A percentile compares a stretch with the other conserved stretches of the same genome.
Conservation (phyloP, 2,113 vertebrate genomes). For the Formicarius rufipectus region DNA sequence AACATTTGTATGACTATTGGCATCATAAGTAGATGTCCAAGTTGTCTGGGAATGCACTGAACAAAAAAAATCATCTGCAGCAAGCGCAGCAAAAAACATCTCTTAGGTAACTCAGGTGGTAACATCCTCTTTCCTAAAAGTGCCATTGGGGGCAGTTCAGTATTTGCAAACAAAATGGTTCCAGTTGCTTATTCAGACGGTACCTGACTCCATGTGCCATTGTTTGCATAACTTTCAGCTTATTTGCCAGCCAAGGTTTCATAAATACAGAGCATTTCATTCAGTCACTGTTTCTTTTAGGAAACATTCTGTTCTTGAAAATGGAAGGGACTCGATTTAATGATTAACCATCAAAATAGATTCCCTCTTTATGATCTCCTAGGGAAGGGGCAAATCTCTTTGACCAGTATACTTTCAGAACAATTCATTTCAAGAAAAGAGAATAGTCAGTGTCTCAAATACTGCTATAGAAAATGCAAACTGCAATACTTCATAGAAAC, state of each 20-base stretch:
- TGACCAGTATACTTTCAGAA: not conserved
- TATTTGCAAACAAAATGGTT: not conserved
- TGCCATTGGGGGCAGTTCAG: not conserved
- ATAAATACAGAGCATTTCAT: not conserved
- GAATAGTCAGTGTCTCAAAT: not conserved
- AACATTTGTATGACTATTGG: not conserved
- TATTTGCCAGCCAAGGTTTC: not conserved
- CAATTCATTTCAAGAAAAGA: not conserved
- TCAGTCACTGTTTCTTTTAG: not conserved
- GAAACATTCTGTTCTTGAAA: constrained; percentile 1
- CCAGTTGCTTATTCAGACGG: not conserved
- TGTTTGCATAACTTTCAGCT: not conserved
- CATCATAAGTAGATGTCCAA: not conserved
- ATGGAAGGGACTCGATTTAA: constrained; percentile 27
- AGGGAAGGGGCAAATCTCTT: not conserved
- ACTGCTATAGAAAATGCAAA: not conserved
- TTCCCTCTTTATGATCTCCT: not conserved
- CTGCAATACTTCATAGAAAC: not conserved
- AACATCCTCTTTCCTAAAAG: not conserved
- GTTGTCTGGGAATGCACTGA: not conserved
- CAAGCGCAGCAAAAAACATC: not conserved
- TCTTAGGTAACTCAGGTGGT: not conserved
- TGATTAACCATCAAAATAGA: constrained; percentile 47
- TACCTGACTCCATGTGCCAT: not conserved
- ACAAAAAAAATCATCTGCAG: not conserved